Percentiles rank a stretch among this genome's conserved stretches.
Conservation (phyloP, 2,113 vertebrate species). For the Campylorhamphus procurvoides region DNA sequence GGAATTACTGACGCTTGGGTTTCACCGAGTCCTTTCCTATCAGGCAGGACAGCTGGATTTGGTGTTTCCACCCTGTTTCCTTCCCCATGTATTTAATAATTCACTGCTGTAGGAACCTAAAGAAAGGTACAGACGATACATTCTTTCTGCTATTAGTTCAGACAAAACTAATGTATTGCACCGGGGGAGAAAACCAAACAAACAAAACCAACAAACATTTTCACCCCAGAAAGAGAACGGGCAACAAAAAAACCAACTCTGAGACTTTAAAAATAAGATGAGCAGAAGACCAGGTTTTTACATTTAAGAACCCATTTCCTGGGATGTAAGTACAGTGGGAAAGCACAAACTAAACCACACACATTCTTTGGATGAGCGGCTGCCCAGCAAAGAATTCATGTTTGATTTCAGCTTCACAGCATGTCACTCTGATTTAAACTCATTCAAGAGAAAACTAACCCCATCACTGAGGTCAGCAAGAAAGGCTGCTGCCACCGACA, state of each 20-base stretch:
- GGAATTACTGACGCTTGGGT: not conserved
- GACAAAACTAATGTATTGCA: not conserved
- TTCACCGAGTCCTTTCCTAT: not conserved
- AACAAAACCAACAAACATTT: not conserved
- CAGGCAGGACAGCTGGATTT: not conserved
- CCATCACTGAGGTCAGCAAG: not conserved
- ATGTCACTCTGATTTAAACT: not conserved
- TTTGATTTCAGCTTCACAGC: slow-evolving; percentile 6
- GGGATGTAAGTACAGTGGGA: not conserved
- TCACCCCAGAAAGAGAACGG: not conserved
- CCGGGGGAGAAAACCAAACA: not conserved
- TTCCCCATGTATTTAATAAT: not conserved
- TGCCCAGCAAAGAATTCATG: not conserved
- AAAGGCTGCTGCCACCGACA: not conserved
- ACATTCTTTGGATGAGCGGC: not conserved
- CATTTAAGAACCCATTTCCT: not conserved
- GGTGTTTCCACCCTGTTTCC: not conserved
- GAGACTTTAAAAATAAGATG: not conserved
- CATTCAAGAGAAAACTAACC: not conserved
- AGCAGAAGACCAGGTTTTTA: not conserved
- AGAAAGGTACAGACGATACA: not conserved
- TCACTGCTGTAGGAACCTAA: not conserved
- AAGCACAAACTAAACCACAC: not conserved
- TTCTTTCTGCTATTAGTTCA: not conserved
- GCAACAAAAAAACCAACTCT: not conserved